phyloP scores from a whole-genome alignment of 2,113 vertebrate species.

The Carettochelys insculpta region DNA sequence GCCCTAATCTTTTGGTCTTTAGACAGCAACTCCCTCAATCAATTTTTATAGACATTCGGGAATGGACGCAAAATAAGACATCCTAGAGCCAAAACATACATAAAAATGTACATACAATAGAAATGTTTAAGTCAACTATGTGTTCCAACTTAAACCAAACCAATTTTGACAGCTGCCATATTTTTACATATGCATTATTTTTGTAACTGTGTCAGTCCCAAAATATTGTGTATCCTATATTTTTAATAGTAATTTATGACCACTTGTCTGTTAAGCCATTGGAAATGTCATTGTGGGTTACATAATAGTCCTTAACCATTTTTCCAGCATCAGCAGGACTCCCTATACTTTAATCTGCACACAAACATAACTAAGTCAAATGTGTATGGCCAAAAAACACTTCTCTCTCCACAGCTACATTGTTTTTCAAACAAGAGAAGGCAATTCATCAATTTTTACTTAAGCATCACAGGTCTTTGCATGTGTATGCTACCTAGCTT shows the following conservation, averaged over 20 bases:
- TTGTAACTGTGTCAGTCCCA: not conserved
- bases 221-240: not conserved
- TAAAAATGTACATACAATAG: not conserved
- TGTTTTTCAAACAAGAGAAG: not conserved
- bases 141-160: not conserved
- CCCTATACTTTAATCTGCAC: not conserved
- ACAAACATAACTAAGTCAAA: not conserved
- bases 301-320: fast-evolving
- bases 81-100: not conserved
- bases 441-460: not conserved
- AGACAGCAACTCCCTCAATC: not conserved
- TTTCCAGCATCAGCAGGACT: not conserved
- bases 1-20: not conserved
- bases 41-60: not conserved
- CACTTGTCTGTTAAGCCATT: not conserved
- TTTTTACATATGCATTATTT: not conserved
- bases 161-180: not conserved
- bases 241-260: not conserved
- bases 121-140: not conserved
- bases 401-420: not conserved
- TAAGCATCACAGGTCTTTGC: not conserved
- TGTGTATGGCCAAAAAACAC: not conserved
- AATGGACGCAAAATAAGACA: not conserved
- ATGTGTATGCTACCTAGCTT: not conserved
- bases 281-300: not conserved